Conservation (phyloP, 2,888 invertebrate species). For the Pterostichus niger region DNA sequence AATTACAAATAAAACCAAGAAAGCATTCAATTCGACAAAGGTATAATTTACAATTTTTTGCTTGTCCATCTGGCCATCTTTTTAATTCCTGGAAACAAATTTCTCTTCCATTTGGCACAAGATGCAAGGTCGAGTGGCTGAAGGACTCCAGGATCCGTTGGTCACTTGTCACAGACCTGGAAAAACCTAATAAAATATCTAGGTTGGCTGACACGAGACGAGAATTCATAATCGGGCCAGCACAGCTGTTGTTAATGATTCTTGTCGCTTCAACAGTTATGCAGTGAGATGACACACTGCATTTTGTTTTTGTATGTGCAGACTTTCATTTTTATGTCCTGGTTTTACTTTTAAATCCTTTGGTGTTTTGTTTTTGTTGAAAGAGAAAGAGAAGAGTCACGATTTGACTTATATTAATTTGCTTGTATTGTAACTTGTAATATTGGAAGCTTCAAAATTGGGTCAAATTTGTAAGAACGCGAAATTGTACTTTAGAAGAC, state of each 20-base stretch:
- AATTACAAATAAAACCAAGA: no score
- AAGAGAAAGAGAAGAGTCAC: not conserved
- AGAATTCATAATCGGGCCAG: constrained; percentile 52
- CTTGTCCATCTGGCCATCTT: constrained; percentile 7
- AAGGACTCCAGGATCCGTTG: constrained; percentile 25
- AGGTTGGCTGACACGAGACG: constrained; percentile 40
- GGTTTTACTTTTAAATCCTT: constrained; percentile 39
- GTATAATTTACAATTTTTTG: constrained; percentile 1
- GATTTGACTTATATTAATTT: no score
- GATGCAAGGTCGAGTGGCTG: constrained; percentile 5
- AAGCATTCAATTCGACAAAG: not conserved
- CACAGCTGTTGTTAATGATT: constrained; percentile 44
- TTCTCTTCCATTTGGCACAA: constrained; percentile 27
- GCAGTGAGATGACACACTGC: constrained; percentile 36
- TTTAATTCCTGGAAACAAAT: constrained; percentile 29
- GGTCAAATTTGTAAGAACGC: no score
- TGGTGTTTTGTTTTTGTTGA: constrained; percentile 29
- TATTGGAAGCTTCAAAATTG: no score
- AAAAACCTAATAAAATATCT: constrained; percentile 57
- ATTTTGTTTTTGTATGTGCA: constrained; percentile 1
- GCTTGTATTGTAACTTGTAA: no score
- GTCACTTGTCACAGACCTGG: constrained; percentile 28
- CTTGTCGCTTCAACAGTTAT: constrained; percentile 23
- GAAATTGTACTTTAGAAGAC: no score
- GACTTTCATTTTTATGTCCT: constrained; percentile 48